Percentiles rank a stretch among this genome's conserved stretches.
phyloP scores from a whole-genome alignment of 2,888 invertebrate genomes.

The Drosophila pseudotakahashii region DNA sequence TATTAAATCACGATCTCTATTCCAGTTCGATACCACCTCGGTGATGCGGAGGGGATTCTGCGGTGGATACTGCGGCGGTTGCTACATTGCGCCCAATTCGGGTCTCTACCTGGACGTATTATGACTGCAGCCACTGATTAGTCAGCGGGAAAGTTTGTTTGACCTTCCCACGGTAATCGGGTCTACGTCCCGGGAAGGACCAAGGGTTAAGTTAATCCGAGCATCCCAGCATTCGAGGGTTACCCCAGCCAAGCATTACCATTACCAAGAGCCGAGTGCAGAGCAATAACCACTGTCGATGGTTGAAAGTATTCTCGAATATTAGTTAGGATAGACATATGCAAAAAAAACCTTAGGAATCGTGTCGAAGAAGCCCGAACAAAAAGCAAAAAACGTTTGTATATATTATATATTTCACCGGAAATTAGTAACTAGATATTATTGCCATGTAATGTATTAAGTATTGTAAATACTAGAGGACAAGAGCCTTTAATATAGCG shows the following conservation, averaged over 20 bases:
- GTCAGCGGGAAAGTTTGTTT: slow-evolving; percentile 5
- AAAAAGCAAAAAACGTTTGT: slow-evolving; percentile 20
- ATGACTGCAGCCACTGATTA: slow-evolving; percentile 83
- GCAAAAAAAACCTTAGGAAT: neutral
- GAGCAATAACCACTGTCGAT: slow-evolving; percentile 1
- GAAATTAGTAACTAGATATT: slow-evolving; percentile 24
- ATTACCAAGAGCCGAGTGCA: neutral
- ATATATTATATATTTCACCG: slow-evolving; percentile 24
- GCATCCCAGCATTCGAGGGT: slow-evolving; percentile 12
- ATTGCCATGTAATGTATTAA: slow-evolving; percentile 46
- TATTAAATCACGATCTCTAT: neutral
- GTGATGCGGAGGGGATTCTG: slow-evolving; percentile 87
- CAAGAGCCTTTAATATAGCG: slow-evolving; percentile 17
- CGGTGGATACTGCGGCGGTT: slow-evolving; percentile 90
- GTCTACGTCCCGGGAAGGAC: slow-evolving; percentile 45
- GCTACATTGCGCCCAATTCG: slow-evolving; percentile 83
- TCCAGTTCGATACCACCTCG: slow-evolving; percentile 84
- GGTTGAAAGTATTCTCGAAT: slow-evolving; percentile 43
- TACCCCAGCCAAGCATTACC: slow-evolving; percentile 44
- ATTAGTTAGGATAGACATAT: slow-evolving; percentile 28
- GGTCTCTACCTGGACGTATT: slow-evolving; percentile 81
- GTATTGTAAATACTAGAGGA: slow-evolving; percentile 38
- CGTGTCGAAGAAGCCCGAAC: slow-evolving; percentile 28
- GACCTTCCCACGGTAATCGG: slow-evolving; percentile 45
- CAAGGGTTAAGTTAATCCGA: slow-evolving; percentile 32